These are phyloP conservation scores for Graptemys geographica DNA, from an alignment of 2,797 vertebrate genomes.

Conservation along the genomic window DNA sequence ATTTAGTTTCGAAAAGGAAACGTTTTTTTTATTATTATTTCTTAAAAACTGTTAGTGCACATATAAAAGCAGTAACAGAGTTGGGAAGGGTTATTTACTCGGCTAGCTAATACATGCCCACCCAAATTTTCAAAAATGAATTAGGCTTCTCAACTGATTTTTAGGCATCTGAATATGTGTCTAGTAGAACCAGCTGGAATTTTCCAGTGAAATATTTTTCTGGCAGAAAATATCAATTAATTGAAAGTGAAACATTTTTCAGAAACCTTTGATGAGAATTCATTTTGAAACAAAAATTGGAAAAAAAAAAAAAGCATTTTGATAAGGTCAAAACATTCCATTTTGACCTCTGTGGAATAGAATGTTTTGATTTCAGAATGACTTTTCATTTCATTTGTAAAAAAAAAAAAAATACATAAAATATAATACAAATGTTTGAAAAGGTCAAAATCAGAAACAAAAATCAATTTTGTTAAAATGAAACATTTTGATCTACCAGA, in stretches of 20 bases:
- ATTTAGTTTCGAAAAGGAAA: conserved; percentile 55
- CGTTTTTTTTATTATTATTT: not conserved
- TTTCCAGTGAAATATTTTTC: not conserved
- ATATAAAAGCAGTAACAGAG: not conserved
- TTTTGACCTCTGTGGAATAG: not conserved
- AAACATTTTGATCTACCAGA: not conserved
- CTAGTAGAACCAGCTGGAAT: not conserved
- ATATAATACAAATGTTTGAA: not conserved
- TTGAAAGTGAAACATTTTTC: not conserved
- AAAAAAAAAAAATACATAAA: not conserved
- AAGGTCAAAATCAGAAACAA: not conserved
- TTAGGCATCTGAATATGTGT: not conserved
- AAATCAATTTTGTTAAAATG: not conserved
- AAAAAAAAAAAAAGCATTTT: not conserved
- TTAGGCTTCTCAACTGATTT: conserved; percentile 1
- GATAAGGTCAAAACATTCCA: not conserved
- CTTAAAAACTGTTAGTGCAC: conserved; percentile 1
- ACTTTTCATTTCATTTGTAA: not conserved
- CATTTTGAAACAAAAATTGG: not conserved
- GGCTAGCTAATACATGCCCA: not conserved
- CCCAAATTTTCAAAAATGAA: not conserved
- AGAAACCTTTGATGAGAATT: not conserved
- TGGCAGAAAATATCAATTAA: not conserved
- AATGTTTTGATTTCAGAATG: not conserved
- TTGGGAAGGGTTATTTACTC: not conserved